phyloP scores from a whole-genome alignment of 2,888 invertebrate genomes.

The Chloromyia formosa region DNA sequence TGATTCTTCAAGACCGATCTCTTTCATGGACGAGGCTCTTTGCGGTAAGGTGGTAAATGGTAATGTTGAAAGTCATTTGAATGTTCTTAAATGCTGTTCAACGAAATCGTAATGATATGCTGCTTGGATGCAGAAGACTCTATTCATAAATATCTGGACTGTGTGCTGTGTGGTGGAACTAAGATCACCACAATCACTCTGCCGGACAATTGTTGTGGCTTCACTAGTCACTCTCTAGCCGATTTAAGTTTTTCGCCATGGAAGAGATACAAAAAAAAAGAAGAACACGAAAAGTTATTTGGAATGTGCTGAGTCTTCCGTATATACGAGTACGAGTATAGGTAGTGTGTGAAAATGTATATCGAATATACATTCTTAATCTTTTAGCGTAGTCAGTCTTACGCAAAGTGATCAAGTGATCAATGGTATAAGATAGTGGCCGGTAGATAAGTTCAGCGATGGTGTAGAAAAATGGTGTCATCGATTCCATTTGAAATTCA shows the following conservation, averaged over 20 bases:
- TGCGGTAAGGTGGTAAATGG: slow-evolving; percentile 21
- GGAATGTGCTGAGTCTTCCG: slow-evolving; percentile 15
- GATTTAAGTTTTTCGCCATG: slow-evolving; percentile 1
- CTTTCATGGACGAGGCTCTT: slow-evolving; percentile 16
- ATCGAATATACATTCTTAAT: background rate
- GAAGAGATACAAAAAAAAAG: background rate
- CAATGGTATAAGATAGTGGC: slow-evolving; percentile 4
- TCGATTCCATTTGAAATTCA: background rate
- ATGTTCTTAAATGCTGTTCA: slow-evolving; percentile 39
- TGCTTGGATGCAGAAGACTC: slow-evolving; percentile 11
- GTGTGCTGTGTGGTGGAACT: background rate
- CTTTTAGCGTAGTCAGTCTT: background rate
- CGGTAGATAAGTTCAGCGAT: background rate
- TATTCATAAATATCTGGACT: slow-evolving; percentile 9
- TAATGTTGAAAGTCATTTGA: slow-evolving; percentile 44
- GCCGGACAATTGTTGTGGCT: slow-evolving; percentile 18
- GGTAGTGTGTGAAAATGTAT: slow-evolving; percentile 30
- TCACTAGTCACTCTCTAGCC: background rate
- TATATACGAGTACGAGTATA: too few species aligned
- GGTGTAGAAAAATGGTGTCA: slow-evolving; percentile 3
- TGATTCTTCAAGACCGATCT: slow-evolving; percentile 20
- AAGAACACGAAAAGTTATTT: background rate
- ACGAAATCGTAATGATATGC: slow-evolving; percentile 35
- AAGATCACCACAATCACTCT: slow-evolving; percentile 22
- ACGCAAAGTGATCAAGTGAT: background rate